Base-by-base conservation (phyloP, 53 echinoderm and acorn worm genomes). In the Luidia sarsii region DNA sequence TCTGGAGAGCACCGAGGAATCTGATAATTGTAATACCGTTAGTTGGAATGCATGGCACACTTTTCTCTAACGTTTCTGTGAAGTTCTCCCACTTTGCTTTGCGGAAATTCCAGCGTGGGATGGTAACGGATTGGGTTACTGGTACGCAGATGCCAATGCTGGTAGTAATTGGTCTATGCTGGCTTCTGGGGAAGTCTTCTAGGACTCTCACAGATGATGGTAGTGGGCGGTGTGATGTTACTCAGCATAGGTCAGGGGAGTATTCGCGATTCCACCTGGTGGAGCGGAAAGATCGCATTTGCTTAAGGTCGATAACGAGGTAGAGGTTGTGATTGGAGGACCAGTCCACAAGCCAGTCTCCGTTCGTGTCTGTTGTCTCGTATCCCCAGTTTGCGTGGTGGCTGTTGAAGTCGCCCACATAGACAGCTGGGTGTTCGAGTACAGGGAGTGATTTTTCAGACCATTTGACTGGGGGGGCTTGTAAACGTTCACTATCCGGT, bases 321-420 rank as follows among this genome's bases (percentile, higher is more conserved):
- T 27, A 27, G 7, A 68, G 35, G 18, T 68, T 28, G 14, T 29
- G 28, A n/a, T 68, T 25, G 25, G 50, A 68, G 7, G 68, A 21
- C 68, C 68, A 68, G 21, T 68, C 49, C 30, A 68, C 28, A 13
- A 68, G n/a, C 68, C 50, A 68, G 30, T 46, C 48, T 48, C 68
- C 68, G 18, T 68, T 48, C 10, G 14, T 68, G 18, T 68, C 18
- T 2, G 68, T 49, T 1, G 28, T 68, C 0, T 68, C 68, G 48
- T 68, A 68, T 48, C 68, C 49, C 68, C 48, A 67, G 48, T 9
- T 45, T 3, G 45, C 50, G 32, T 24, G 59, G 59, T 57, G 59
- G 59, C 59, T 57, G 59, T 68, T 68, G 48, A 68, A 68, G 49
- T 68, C 68, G 0, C 68, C 68, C 68, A 68, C 68, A 68, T 31